These are phyloP conservation scores for Dasypus novemcinctus DNA, from an alignment of 2,113 vertebrate species.

Conservation along the genomic window DNA sequence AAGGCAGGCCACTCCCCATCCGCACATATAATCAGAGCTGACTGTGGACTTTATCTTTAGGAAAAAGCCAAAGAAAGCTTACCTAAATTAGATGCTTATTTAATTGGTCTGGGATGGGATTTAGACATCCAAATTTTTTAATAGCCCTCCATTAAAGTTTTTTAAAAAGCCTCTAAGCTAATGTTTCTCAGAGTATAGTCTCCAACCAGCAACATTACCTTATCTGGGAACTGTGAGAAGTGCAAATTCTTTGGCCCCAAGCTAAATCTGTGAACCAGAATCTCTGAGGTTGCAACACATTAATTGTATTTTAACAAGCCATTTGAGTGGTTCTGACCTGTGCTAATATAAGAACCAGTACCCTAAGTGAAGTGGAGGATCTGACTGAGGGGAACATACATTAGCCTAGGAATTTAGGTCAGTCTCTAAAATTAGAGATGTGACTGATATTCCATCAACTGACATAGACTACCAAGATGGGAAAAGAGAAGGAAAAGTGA, in stretches of 20 bases:
- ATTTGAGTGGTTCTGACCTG: background rate
- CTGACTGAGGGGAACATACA: background rate
- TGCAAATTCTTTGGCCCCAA: no score
- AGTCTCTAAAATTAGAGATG: background rate
- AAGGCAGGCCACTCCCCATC: background rate
- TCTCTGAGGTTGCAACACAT: background rate
- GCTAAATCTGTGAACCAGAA: background rate
- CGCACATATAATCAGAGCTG: background rate
- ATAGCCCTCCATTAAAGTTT: background rate
- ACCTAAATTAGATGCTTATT: background rate
- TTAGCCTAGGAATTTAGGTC: background rate
- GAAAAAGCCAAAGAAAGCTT: background rate
- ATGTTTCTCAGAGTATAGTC: background rate
- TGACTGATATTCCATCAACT: no score
- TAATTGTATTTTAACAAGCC: background rate
- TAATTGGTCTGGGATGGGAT: no score
- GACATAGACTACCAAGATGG: background rate
- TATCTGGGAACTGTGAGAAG: background rate
- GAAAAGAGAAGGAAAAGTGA: background rate
- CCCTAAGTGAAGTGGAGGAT: background rate
- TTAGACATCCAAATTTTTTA: background rate
- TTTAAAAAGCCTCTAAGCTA: background rate
- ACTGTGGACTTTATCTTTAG: background rate
- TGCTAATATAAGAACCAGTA: background rate
- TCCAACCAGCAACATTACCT: background rate